Conservation (phyloP, 2,888 invertebrate species). For the Nemurella pictetii region DNA sequence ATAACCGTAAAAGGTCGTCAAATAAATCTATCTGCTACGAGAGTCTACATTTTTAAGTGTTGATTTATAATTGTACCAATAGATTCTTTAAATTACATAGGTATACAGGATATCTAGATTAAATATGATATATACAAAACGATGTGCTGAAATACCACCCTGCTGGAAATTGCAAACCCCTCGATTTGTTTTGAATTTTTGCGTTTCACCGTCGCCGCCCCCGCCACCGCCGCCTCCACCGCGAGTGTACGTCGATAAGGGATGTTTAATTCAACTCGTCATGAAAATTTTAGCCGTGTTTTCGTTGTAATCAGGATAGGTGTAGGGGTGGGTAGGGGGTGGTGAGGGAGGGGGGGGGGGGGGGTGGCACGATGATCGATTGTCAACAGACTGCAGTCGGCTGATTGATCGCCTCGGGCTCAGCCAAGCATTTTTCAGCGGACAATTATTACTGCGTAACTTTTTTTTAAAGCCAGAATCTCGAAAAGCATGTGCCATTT, state of each 20-base stretch:
- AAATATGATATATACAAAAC: too few relatives aligned
- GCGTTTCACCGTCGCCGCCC: too few relatives aligned
- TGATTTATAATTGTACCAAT: too few relatives aligned
- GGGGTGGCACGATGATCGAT: neutral
- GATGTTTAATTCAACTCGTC: constrained; percentile 12
- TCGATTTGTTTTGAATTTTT: too few relatives aligned
- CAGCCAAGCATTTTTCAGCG: neutral
- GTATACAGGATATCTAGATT: too few relatives aligned
- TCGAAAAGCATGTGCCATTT: too few relatives aligned
- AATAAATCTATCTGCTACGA: too few relatives aligned
- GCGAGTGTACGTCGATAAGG: constrained; percentile 2
- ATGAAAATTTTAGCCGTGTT: neutral
- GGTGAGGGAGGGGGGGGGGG: neutral
- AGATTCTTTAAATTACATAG: too few relatives aligned
- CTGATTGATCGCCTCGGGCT: neutral
- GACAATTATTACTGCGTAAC: neutral
- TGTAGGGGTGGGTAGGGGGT: neutral
- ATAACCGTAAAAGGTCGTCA: too few relatives aligned
- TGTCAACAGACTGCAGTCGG: neutral
- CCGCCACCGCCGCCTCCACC: neutral
- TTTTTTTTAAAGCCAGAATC: neutral
- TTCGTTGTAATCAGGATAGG: neutral
- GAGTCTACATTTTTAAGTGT: too few relatives aligned
- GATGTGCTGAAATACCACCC: too few relatives aligned
- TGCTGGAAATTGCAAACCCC: too few relatives aligned